Evolutionary conservation across 35 echinoderm and acorn worm species (phyloP), one percentile per base, ranked within the genome.

Genomic region (Amphiura filiformis): DNA sequence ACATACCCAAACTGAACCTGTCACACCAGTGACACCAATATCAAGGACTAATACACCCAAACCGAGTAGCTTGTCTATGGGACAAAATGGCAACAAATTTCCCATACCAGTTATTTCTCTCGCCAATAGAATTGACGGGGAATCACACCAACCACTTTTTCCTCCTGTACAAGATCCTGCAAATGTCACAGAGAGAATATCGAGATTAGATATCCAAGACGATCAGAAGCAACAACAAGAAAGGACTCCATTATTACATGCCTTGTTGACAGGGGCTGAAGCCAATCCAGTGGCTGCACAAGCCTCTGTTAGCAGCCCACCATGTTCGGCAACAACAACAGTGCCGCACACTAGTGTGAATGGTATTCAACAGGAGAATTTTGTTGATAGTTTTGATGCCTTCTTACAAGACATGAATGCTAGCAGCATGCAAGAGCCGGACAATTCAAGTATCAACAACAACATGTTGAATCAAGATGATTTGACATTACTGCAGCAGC

Each of bases 201-300:
- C 96, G 18, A 94, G 94, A 70, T 84, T 99, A 39, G 90, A 93
- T n/a, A 99, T 99, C 37, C 92, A 93, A 57, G 96, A 99, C 77
- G 30, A 37, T 12, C 61, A 76, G 57, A 32, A 35, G 39, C 35
- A 75, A 70, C 13, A 36, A 81, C 57, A 41, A 65, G n/a, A 88
- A 20, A 57, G 77, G 86, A 52, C 88, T 70, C 91, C 95, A 56
- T 84, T 94, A 34, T 65, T 99, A 35, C 87, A 94, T 35, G 90
- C 96, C 22, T 82, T 99, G 52, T 86, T 99, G 18, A 92, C 88
- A 32, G 86, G 88, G 2, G 80, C 80, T 31, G 87, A 83, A 56
- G 84, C 39, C 1, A 94, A 90, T 64, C 75, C 85, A 0, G 70
- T 84, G 2, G 76, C 84, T 32, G 64, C 56, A 1, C 80, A 78